These are phyloP conservation scores for Pantala flavescens DNA, from an alignment of 1,140 invertebrate species.

Conservation along the genomic window DNA sequence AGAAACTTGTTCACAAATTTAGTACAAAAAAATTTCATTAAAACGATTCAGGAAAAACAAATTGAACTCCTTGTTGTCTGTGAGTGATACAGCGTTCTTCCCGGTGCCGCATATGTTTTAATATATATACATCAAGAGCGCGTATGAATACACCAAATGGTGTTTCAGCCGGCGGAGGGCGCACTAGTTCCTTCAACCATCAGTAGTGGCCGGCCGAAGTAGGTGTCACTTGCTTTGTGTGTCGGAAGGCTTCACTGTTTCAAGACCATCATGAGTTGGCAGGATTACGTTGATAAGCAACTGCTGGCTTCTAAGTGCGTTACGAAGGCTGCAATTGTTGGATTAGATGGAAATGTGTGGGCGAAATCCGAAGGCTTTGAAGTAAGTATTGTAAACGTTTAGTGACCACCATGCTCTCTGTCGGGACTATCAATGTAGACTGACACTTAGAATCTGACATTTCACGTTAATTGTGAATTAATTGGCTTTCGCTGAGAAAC, in stretches of 20 bases:
- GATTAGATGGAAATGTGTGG: slow-evolving; percentile 90
- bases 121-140: not conserved
- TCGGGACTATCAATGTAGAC: slow-evolving; percentile 26
- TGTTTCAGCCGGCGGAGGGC: not conserved
- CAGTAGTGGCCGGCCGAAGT: slow-evolving; percentile 6
- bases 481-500: not conserved
- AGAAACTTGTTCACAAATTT: no score
- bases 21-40: no score
- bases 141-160: not conserved
- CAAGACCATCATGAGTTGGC: slow-evolving; percentile 76
- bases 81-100: no score
- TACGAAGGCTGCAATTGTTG: slow-evolving; percentile 85
- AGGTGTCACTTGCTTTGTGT: slow-evolving; percentile 8
- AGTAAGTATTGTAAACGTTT: slow-evolving; percentile 50
- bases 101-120: no score
- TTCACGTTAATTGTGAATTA: not conserved
- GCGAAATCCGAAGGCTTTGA: slow-evolving; percentile 86
- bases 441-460: slow-evolving; percentile 14
- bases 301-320: slow-evolving; percentile 86
- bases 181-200: slow-evolving; percentile 1
- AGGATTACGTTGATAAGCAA: slow-evolving; percentile 96
- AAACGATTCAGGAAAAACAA: no score
- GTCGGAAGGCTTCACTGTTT: slow-evolving; percentile 19
- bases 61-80: no score
- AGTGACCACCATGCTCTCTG: slow-evolving; percentile 36